Conservation (phyloP, 2,888 invertebrate species). For the Agapostemon virescens region DNA sequence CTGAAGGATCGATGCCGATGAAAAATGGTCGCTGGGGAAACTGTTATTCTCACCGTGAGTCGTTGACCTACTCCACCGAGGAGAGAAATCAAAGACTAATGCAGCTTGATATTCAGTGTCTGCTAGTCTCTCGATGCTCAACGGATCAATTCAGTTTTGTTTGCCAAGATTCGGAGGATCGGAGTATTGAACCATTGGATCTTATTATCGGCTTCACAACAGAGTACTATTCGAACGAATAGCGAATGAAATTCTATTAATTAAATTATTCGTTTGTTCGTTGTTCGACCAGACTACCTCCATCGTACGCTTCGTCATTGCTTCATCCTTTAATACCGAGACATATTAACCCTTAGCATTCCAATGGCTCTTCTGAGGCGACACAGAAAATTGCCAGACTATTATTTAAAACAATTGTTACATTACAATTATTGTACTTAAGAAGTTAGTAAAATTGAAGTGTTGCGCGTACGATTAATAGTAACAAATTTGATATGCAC, state of each 20-base stretch:
- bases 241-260: background rate
- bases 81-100: conserved; percentile 17
- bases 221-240: background rate
- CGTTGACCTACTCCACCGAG: background rate
- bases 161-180: background rate
- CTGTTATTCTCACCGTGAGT: conserved; percentile 20
- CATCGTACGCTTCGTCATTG: background rate
- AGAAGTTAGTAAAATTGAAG: too few species aligned
- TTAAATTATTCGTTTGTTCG: too few species aligned
- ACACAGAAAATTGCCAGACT: too few species aligned
- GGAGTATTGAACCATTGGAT: background rate
- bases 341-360: too few species aligned
- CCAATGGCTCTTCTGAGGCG: too few species aligned
- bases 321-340: background rate
- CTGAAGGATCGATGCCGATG: conserved; percentile 10
- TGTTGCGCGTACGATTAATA: too few species aligned
- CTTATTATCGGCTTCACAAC: background rate
- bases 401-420: too few species aligned
- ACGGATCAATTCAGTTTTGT: conserved; percentile 4
- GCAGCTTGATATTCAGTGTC: conserved; percentile 9
- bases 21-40: conserved; percentile 25
- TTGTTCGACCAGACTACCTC: background rate
- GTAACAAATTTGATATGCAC: too few species aligned
- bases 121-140: background rate
- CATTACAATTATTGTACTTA: too few species aligned